Evolutionary conservation across 2,113 vertebrate species (phyloP).

Genomic region (Cryptomyrus ogoouensis): DNA sequence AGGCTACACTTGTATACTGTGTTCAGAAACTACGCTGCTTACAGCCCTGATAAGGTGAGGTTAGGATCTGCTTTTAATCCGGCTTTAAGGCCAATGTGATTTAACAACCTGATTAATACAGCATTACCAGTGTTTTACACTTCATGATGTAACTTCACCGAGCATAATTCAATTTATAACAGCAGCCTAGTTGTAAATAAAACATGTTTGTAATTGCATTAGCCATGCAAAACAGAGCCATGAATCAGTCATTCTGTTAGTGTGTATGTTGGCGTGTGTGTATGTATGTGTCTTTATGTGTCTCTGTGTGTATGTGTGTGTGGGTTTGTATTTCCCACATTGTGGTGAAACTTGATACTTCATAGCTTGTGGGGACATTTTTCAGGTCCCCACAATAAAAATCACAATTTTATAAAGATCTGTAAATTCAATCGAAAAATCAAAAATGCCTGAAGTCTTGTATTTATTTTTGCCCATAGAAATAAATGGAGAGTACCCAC

Average conservation of each 20-base stretch:
- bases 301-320: neutral
- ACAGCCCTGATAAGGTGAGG: neutral
- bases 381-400: neutral
- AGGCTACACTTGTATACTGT: neutral
- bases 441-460: neutral
- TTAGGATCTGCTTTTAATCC: neutral
- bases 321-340: neutral
- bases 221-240: neutral
- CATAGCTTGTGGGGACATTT: neutral
- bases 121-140: neutral
- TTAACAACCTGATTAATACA: neutral
- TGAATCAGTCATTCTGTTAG: neutral
- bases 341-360: neutral
- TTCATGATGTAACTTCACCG: neutral
- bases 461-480: neutral
- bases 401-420: neutral
- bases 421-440: neutral
- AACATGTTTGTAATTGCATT: neutral
- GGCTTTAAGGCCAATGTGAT: neutral
- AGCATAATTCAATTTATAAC: neutral
- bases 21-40: neutral
- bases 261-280: neutral
- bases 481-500: neutral
- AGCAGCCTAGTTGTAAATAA: neutral
- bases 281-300: neutral